phyloP scores from a whole-genome alignment of 2,113 vertebrate species.

The Pteropus alecto region DNA sequence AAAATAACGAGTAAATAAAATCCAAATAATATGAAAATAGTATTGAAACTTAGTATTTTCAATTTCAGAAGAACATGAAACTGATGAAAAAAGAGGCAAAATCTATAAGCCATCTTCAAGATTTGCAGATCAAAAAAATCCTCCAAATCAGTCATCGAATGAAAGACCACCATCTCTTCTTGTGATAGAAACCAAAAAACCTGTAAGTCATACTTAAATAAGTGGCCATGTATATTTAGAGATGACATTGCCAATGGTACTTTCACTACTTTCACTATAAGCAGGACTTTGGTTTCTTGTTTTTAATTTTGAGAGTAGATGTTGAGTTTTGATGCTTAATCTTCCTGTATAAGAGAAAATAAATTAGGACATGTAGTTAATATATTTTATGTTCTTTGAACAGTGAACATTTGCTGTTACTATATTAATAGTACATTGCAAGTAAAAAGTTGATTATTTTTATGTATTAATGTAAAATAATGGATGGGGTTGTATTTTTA shows the following conservation, averaged over 20 bases:
- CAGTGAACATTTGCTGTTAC: background rate
- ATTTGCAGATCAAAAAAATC: constrained; percentile 92
- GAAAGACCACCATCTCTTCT: constrained; percentile 94
- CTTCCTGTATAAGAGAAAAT: background rate
- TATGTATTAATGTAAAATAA: background rate
- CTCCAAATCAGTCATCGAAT: constrained; percentile 86
- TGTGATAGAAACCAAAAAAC: constrained; percentile 93
- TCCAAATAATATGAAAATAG: background rate
- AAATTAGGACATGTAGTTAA: background rate
- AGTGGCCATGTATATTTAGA: background rate
- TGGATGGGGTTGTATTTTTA: background rate
- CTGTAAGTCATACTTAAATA: constrained; percentile 86
- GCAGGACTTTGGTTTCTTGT: constrained; percentile 40
- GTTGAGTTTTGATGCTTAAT: constrained; percentile 32
- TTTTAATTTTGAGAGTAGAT: background rate
- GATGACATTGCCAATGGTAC: background rate
- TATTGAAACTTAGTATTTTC: constrained; percentile 58
- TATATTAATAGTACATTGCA: background rate
- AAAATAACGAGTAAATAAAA: background rate
- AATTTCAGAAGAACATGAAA: constrained; percentile 91
- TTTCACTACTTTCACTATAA: constrained; percentile 1
- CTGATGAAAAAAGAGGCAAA: constrained; percentile 96
- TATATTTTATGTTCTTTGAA: background rate
- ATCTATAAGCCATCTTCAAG: constrained; percentile 97
- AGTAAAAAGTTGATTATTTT: background rate